phyloP scores from a whole-genome alignment of 2,797 vertebrate genomes.

The Spondyliosoma cantharus region DNA sequence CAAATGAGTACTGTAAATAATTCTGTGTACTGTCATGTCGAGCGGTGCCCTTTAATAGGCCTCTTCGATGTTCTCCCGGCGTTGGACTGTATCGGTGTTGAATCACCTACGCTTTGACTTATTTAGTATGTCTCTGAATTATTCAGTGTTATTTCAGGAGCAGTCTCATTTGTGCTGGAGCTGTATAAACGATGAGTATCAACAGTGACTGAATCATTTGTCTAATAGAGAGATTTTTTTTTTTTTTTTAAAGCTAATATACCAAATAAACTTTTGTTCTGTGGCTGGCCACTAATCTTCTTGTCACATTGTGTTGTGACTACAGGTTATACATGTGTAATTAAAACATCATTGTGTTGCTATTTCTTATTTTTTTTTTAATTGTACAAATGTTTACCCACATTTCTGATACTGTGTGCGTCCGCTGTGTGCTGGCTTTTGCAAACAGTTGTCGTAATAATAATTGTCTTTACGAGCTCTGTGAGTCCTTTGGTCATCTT shows the following conservation, averaged over 20 bases:
- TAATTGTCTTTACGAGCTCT: not conserved
- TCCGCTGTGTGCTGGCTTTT: not conserved
- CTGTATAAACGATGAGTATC: slow-evolving; percentile 18
- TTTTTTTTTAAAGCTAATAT: not conserved
- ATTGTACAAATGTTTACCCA: not conserved
- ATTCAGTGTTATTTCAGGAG: slow-evolving; percentile 67
- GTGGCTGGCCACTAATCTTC: not conserved
- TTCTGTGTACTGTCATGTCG: not conserved
- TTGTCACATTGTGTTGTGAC: not conserved
- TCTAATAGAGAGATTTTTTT: slow-evolving; percentile 34
- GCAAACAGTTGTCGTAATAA: not conserved
- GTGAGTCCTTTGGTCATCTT: not conserved
- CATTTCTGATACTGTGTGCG: not conserved
- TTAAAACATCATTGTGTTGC: not conserved
- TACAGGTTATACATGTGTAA: not conserved
- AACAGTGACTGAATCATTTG: slow-evolving; percentile 4
- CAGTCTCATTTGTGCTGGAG: slow-evolving; percentile 12
- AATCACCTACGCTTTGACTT: slow-evolving; percentile 35
- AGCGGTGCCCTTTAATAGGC: not conserved
- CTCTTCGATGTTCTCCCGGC: not conserved
- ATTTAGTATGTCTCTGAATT: slow-evolving; percentile 56
- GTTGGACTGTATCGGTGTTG: slow-evolving; percentile 16
- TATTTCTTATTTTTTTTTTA: not conserved
- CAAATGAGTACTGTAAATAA: not conserved
- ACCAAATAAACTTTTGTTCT: slow-evolving; percentile 7